Base-by-base conservation (phyloP, 2,888 invertebrate genomes). In the Cyclophora albipunctata region DNA sequence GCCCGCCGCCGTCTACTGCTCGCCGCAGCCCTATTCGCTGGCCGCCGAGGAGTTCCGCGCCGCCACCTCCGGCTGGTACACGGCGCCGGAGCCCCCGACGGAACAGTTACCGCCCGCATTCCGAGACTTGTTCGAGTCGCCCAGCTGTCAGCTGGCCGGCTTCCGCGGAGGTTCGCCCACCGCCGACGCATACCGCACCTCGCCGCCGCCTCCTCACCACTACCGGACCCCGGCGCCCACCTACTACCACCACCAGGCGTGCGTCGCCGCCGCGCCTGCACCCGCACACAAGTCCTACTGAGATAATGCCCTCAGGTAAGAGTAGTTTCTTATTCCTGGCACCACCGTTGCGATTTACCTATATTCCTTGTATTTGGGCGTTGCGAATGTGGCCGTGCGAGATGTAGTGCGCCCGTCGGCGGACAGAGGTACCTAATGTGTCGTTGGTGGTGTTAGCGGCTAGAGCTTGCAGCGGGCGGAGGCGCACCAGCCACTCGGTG, bases 171-270 rank as follows among this genome's bases (percentile, higher is more conserved):
- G 90, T 62, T 84, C 87, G 56, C 79, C 87, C 43, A 69, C 77
- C 40, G 73, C 84, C 7, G 86, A 86, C 53, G 75, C 73, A 0
- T 86, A 90, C 60, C 81, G 87, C 62, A 71, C 81, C 45, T 78
- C 85, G 54, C 75, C 90, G 3, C 84, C 86, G 50, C 83, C 84
- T 40, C 85, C 90, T 54, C 86, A 90, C 52, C 84, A 87, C 77
- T 79, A 88, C 69, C 78, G 85, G 67, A 62, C 90, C 50, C 83
- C 87, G 7, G 84, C 84, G 45, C 84, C 86, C 44, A 78, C 87
- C 41, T 85, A 90, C 63, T 86, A 90, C 55, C 91, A 91, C 61
- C 91, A 91, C 63, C 91, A 91, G 72, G 91, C 91, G 59, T 91
- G 91, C 76, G 90, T 91, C 46, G 90, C 89, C 46, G 86, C 87